These are phyloP conservation scores for Ivindomyrus marchei DNA, from an alignment of 2,113 vertebrate species.

Conservation along the genomic window DNA sequence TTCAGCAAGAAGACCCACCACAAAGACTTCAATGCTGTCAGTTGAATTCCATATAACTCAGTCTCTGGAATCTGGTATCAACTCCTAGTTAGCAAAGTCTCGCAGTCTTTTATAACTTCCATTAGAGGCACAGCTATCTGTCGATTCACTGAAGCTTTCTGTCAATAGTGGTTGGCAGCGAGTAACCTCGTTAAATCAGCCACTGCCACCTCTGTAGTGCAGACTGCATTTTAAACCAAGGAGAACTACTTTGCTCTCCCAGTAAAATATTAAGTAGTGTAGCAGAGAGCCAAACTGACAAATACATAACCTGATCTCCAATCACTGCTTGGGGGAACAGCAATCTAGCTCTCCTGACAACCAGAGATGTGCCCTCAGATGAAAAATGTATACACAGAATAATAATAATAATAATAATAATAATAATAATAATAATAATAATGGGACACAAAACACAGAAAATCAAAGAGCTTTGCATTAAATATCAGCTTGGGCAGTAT, in stretches of 20 bases:
- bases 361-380: neutral
- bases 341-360: neutral
- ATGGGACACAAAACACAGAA: neutral
- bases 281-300: neutral
- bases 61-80: neutral
- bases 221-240: neutral
- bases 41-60: neutral
- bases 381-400: neutral
- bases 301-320: neutral
- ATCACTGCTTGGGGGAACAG: neutral
- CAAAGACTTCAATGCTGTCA: neutral
- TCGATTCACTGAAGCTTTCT: neutral
- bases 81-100: neutral
- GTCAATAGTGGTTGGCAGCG: neutral
- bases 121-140: neutral
- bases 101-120: neutral
- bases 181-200: neutral
- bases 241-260: neutral
- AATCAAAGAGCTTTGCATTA: neutral
- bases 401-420: neutral
- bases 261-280: neutral
- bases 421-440: neutral
- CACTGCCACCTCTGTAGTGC: neutral
- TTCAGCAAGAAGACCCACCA: neutral
- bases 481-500: neutral